Conservation (phyloP, 2,888 invertebrate species). For the Dicranocentrus wangi region DNA sequence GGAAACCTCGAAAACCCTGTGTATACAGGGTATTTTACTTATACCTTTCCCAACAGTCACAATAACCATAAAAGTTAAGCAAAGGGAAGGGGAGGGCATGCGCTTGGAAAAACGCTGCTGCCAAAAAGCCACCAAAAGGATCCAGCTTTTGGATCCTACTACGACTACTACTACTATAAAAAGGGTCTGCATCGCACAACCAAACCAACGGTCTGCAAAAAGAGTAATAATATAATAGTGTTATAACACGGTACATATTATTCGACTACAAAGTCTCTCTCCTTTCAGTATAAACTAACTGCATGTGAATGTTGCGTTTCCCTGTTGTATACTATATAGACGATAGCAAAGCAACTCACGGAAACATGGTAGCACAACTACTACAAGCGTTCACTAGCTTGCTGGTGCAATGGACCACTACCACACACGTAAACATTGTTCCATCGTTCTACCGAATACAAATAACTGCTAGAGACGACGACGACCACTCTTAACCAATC, state of each 20-base stretch:
- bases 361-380: neutral
- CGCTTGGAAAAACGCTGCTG: slow-evolving; percentile 44
- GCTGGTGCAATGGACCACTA: slow-evolving; percentile 12
- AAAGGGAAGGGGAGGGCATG: slow-evolving; percentile 45
- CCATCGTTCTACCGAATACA: slow-evolving; percentile 17
- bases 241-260: neutral
- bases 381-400: neutral
- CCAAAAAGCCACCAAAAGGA: slow-evolving; percentile 39
- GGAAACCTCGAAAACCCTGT: neutral
- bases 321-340: no score
- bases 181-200: slow-evolving; percentile 5
- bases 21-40: no score
- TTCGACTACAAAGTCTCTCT: neutral
- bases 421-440: slow-evolving; percentile 12
- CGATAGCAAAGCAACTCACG: no score
- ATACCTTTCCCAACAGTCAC: slow-evolving; percentile 3
- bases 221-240: slow-evolving; percentile 5
- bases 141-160: neutral
- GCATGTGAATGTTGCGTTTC: no score
- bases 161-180: neutral
- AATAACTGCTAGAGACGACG: slow-evolving; percentile 6
- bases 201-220: no score
- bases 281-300: no score
- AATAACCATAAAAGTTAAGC: slow-evolving; percentile 14
- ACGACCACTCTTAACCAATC: neutral